These are phyloP conservation scores for Neogobius melanostomus DNA, from an alignment of 2,113 vertebrate genomes.

Conservation along the genomic window DNA sequence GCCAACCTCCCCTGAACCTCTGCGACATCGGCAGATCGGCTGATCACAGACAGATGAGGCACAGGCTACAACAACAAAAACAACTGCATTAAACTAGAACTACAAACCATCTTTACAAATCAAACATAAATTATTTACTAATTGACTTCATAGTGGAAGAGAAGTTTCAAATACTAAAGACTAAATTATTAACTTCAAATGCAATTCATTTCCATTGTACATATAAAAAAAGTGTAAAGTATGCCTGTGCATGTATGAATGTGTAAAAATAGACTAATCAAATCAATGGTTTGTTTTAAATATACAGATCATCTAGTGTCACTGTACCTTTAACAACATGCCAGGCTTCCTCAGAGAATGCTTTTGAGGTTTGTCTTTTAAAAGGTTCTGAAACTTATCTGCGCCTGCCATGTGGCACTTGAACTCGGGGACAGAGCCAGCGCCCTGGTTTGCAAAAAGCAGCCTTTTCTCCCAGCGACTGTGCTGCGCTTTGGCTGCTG, in stretches of 20 bases:
- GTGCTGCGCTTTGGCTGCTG: conserved; percentile 47
- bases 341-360: conserved; percentile 54
- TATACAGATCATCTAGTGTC: neutral
- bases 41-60: conserved; percentile 36
- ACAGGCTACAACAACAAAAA: conserved; percentile 48
- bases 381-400: conserved; percentile 49
- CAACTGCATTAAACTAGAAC: neutral
- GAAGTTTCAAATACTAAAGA: too few species aligned
- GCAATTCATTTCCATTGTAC: too few species aligned
- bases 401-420: conserved; percentile 56
- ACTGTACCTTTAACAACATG: conserved; percentile 50
- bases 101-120: too few species aligned
- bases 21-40: neutral
- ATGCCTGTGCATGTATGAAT: too few species aligned
- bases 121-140: too few species aligned
- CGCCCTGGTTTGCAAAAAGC: conserved; percentile 3
- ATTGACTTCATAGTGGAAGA: too few species aligned
- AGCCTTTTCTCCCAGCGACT: conserved; percentile 33
- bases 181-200: too few species aligned
- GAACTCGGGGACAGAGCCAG: conserved; percentile 37
- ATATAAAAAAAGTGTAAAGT: too few species aligned
- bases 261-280: too few species aligned
- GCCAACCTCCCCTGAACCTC: conserved; percentile 12
- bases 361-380: conserved; percentile 61
- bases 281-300: neutral